Evolutionary conservation across 1,140 invertebrate genomes (phyloP), one percentile per base, ranked within the genome.

Genomic region (Apis cerana): DNA sequence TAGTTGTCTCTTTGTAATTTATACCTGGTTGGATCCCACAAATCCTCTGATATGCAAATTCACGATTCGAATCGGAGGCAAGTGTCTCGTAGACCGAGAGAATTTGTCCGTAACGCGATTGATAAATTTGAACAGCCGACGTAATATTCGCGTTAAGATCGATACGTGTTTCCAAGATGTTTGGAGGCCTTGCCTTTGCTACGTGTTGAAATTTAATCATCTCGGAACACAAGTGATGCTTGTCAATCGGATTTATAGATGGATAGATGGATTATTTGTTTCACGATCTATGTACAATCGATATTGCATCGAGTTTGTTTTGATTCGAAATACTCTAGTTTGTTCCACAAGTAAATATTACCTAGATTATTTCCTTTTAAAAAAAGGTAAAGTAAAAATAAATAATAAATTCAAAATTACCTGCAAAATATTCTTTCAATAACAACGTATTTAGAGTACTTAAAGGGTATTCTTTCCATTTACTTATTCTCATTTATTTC

Each of bases 141-240:
- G 15, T 21, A 43, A 23, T 54, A 54, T 56, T 15, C 19, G 11
- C 19, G 48, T 5, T 23, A 64, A 80, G 61, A 71, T 80, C 78
- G 27, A 65, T 71, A 62, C 64, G 15, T 10, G 64, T 48, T 68
- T 43, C 43, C 15, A 27, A 68, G 76, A 69, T 54, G 76, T 69
- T 72, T 62, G 67, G 21, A 10, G 61, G 71, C 65, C 50, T 64
- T 71, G 65, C 65, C 78, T 72, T 50, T 11, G 78, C 5, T 65
- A 80, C 78, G 69, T 80, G 78, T 80, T 80, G 68, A 71, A 65
- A 80, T 72, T 80, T 72, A 72, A 80, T 72, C 78, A 80, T 65
- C 69, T 61, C 9, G 69, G 78, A 65, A 59, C 71, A 80, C 19
- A 13, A 19, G 12, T 4, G 8, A 27, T 23, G 59, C 69, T 43